Evolutionary conservation across 35 echinoderm and acorn worm species (phyloP), one percentile per base, ranked within the genome.

Genomic region (Diadema setosum): DNA sequence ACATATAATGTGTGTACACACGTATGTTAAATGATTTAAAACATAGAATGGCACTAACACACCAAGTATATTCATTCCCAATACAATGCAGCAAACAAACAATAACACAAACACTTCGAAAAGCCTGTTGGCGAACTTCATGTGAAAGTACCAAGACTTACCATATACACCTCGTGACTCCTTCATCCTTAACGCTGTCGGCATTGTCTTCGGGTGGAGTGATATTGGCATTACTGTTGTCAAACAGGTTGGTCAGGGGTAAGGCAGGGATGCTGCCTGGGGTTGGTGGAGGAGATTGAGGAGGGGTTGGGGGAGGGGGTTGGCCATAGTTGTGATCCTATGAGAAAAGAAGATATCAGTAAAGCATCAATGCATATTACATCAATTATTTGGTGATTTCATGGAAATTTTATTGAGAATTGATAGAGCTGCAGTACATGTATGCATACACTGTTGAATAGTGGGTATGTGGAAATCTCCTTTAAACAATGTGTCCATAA

Each of bases 321-420:
- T 91, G 91, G 74, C 96, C 96, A 82, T 98, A 98, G 58, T 94
- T 98, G 67, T 94, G 92, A 85, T 94, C 92, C 96, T 98, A n/a
- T n/a, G n/a, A n/a, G n/a, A n/a, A n/a, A n/a, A n/a, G n/a, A n/a
- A n/a, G n/a, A n/a, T n/a, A n/a, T n/a, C n/a, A n/a, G n/a, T n/a
- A n/a, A n/a, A n/a, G n/a, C n/a, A n/a, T n/a, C n/a, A n/a, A n/a
- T n/a, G n/a, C n/a, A n/a, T n/a, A n/a, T n/a, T n/a, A n/a, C n/a
- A n/a, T n/a, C n/a, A n/a, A n/a, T n/a, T n/a, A n/a, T n/a, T n/a
- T n/a, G n/a, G n/a, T n/a, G n/a, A n/a, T n/a, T n/a, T n/a, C n/a
- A n/a, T n/a, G n/a, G n/a, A n/a, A n/a, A n/a, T n/a, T n/a, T n/a
- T n/a, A n/a, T n/a, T n/a, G n/a, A n/a, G n/a, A n/a, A n/a, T n/a